phyloP scores from a whole-genome alignment of 1,140 invertebrate species.

The Popillia japonica region DNA sequence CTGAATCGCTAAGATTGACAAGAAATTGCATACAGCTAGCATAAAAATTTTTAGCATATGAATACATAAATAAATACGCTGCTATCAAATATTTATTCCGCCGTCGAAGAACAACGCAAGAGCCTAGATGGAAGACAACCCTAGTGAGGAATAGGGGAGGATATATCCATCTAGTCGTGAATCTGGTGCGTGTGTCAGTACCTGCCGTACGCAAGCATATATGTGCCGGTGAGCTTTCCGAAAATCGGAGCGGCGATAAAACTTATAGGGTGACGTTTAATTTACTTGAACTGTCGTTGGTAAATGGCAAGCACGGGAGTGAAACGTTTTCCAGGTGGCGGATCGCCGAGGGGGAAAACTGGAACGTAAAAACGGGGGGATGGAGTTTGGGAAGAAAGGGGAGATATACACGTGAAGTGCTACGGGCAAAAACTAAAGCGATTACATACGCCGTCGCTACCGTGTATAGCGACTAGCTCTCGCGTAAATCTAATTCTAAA shows the following conservation, averaged over 20 bases:
- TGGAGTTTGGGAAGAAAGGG: too few relatives aligned
- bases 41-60: too few relatives aligned
- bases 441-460: neutral
- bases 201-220: neutral
- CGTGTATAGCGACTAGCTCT: neutral
- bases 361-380: neutral
- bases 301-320: neutral
- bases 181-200: too few relatives aligned
- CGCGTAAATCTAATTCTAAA: constrained; percentile 18
- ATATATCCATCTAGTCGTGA: too few relatives aligned
- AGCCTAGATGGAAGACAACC: too few relatives aligned
- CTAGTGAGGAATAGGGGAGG: too few relatives aligned
- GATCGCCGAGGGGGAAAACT: neutral
- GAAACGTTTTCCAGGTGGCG: constrained; percentile 12
- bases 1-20: too few relatives aligned
- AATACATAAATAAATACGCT: too few relatives aligned
- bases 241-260: neutral
- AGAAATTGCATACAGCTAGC: too few relatives aligned
- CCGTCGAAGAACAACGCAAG: too few relatives aligned
- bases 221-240: neutral
- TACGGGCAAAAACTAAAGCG: constrained; percentile 8
- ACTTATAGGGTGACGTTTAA: constrained; percentile 18
- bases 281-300: constrained; percentile 10
- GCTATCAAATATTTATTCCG: too few relatives aligned
- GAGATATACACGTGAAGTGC: neutral